Percentiles rank a stretch among this genome's conserved stretches.
Conservation (phyloP, 2,113 vertebrate species). For the Megaceryle torquata region DNA sequence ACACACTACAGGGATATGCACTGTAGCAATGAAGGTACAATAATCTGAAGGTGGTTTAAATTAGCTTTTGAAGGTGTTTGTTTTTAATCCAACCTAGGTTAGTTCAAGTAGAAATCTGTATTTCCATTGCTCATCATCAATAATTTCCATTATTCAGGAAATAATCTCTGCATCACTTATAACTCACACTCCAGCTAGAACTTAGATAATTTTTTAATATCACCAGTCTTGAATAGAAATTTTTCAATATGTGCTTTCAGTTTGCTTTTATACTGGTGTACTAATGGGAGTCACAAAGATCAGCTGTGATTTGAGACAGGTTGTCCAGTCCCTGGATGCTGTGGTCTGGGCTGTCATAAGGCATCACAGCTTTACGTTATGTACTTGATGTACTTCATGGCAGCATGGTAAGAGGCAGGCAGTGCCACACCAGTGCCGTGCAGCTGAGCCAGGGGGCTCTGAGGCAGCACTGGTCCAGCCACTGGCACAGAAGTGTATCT, state of each 20-base stretch:
- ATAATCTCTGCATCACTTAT: background rate
- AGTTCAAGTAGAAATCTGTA: background rate
- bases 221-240: background rate
- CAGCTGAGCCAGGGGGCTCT: background rate
- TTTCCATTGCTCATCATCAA: background rate
- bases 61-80: background rate
- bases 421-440: background rate
- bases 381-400: no score
- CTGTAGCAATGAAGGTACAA: background rate
- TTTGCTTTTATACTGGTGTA: background rate
- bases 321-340: background rate
- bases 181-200: background rate
- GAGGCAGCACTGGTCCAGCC: background rate
- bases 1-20: background rate
- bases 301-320: background rate
- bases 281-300: fast-evolving
- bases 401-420: fast-evolving
- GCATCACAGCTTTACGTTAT: background rate
- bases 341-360: background rate
- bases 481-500: background rate
- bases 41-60: background rate
- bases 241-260: background rate
- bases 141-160: background rate
- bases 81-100: background rate
- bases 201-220: background rate